Conservation (phyloP, 2,888 invertebrate genomes). For the Platerodrilus igneus region DNA sequence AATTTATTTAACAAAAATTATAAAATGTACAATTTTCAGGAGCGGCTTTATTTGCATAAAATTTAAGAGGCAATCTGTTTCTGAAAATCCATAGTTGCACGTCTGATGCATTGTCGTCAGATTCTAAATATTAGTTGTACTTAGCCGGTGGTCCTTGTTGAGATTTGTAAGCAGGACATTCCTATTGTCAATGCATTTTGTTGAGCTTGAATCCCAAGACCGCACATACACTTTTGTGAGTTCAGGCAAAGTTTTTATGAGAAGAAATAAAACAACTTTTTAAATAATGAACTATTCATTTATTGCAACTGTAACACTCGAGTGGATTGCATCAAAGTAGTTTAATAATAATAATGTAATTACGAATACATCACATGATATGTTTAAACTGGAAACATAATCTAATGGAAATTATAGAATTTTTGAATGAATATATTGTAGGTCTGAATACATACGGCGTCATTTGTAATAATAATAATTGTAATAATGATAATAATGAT, state of each 20-base stretch:
- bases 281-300: constrained; percentile 49
- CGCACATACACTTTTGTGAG: constrained; percentile 29
- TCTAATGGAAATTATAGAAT: too few relatives aligned
- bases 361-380: constrained; percentile 36
- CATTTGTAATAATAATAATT: too few relatives aligned
- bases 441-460: too few relatives aligned
- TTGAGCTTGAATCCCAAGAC: constrained; percentile 37
- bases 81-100: constrained; percentile 11
- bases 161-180: constrained; percentile 40
- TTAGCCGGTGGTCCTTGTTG: constrained; percentile 41
- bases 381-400: constrained; percentile 35
- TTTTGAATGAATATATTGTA: too few relatives aligned
- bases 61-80: constrained; percentile 9
- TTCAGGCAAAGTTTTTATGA: constrained; percentile 13
- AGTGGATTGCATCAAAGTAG: constrained; percentile 29
- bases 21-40: too few relatives aligned
- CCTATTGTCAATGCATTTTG: constrained; percentile 42
- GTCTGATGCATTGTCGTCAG: constrained; percentile 37
- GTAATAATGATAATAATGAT: constrained; percentile 39
- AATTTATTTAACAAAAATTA: too few relatives aligned
- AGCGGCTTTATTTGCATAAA: constrained; percentile 8
- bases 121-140: constrained; percentile 40
- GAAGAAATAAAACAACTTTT: constrained; percentile 14
- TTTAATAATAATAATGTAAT: constrained; percentile 18
- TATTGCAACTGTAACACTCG: constrained; percentile 50